Evolutionary conservation across 2,888 invertebrate species (phyloP).

Genomic region (Coelopa pilipes): DNA sequence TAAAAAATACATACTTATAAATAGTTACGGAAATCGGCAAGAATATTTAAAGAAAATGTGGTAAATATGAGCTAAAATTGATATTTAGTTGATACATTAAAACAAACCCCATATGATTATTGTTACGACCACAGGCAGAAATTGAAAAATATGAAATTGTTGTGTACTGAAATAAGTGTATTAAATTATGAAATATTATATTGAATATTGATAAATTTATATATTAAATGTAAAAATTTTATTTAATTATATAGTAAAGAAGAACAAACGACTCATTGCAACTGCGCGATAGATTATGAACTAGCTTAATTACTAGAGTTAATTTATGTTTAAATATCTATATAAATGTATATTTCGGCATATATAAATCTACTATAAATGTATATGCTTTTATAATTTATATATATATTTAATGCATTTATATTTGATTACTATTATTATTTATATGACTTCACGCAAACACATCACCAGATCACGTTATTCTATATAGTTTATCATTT

Average conservation of each 20-base stretch:
- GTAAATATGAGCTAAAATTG: slow-evolving; percentile 2
- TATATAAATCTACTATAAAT: background rate
- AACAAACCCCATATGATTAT: background rate
- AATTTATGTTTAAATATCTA: background rate
- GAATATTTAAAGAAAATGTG: background rate
- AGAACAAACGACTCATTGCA: slow-evolving; percentile 35
- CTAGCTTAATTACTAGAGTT: slow-evolving; percentile 25
- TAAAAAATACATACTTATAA: slow-evolving; percentile 37
- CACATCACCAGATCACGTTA: background rate
- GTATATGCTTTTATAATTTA: slow-evolving; percentile 1
- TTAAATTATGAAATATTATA: slow-evolving; percentile 23
- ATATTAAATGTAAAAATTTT: slow-evolving; percentile 32
- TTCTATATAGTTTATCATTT: background rate
- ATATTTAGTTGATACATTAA: background rate
- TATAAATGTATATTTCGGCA: background rate
- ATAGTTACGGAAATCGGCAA: slow-evolving; percentile 36
- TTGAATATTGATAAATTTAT: slow-evolving; percentile 19
- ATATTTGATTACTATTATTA: slow-evolving; percentile 20
- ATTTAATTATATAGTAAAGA: slow-evolving; percentile 29
- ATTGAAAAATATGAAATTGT: slow-evolving; percentile 19
- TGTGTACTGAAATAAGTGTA: slow-evolving; percentile 32
- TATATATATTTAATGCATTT: background rate
- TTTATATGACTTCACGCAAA: slow-evolving; percentile 23
- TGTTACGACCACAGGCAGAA: slow-evolving; percentile 9
- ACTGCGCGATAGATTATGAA: slow-evolving; percentile 26